Evolutionary conservation across 2,888 invertebrate species (phyloP).

Genomic region (Calliopum simillimum): DNA sequence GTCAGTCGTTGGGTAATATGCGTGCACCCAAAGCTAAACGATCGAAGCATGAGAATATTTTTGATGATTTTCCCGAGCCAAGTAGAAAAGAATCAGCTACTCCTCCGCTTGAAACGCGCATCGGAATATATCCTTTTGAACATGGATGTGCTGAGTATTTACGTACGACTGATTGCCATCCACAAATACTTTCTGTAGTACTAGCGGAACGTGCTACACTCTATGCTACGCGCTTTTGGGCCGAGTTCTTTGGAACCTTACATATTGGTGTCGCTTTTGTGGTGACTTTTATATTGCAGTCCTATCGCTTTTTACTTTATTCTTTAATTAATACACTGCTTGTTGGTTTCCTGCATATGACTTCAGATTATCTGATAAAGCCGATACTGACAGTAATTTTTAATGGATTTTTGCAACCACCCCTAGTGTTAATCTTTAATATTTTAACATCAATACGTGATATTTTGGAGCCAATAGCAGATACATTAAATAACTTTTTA

Average conservation of each 20-base stretch:
- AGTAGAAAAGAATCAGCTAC: slow-evolving; percentile 47
- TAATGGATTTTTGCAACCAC: slow-evolving; percentile 76
- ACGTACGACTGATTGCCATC: slow-evolving; percentile 74
- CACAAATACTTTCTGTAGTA: slow-evolving; percentile 70
- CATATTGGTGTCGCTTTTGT: slow-evolving; percentile 73
- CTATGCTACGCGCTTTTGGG: slow-evolving; percentile 75
- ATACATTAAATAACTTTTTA: slow-evolving; percentile 68
- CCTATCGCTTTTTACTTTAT: slow-evolving; percentile 71
- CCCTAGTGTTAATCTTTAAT: slow-evolving; percentile 75
- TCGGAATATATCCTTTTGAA: slow-evolving; percentile 78
- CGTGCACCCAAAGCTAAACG: slow-evolving; percentile 39
- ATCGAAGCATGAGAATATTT: slow-evolving; percentile 44
- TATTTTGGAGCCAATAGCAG: slow-evolving; percentile 73
- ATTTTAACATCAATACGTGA: slow-evolving; percentile 73
- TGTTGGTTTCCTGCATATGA: slow-evolving; percentile 73
- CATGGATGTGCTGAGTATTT: slow-evolving; percentile 75
- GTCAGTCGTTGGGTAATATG: slow-evolving; percentile 54
- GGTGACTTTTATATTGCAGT: slow-evolving; percentile 73
- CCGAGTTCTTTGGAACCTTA: slow-evolving; percentile 74
- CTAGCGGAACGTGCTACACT: slow-evolving; percentile 72
- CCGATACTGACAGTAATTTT: slow-evolving; percentile 74
- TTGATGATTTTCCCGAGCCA: slow-evolving; percentile 56
- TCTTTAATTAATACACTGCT: slow-evolving; percentile 72
- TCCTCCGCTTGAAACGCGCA: slow-evolving; percentile 52
- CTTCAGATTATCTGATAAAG: slow-evolving; percentile 77